phyloP scores from a whole-genome alignment of 2,888 invertebrate species.

The Aphrophora alni region DNA sequence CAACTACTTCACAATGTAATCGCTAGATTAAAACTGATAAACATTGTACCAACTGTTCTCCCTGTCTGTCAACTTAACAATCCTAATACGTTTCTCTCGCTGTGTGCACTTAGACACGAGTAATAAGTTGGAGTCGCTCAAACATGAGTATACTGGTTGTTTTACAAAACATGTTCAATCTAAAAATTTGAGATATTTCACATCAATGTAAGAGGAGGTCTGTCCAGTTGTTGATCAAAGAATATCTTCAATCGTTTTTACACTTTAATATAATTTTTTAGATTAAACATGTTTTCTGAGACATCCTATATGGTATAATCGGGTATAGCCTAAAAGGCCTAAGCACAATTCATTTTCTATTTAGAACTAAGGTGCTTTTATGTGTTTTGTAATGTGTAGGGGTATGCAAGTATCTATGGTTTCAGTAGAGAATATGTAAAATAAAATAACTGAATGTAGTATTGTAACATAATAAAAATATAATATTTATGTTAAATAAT shows the following conservation, averaged over 20 bases:
- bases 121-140: constrained; percentile 52
- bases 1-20: constrained; percentile 42
- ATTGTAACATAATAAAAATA: background rate
- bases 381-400: background rate
- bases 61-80: constrained; percentile 82
- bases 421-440: background rate
- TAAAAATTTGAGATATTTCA: background rate
- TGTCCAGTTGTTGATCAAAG: too few species aligned
- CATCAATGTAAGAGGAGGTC: too few species aligned
- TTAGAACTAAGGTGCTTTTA: background rate
- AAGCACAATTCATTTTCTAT: background rate
- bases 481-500: background rate
- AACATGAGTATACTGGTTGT: background rate
- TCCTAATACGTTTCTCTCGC: constrained; percentile 81
- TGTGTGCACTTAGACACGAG: constrained; percentile 80
- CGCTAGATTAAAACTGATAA: constrained; percentile 54
- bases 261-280: too few species aligned
- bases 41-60: constrained; percentile 74
- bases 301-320: background rate
- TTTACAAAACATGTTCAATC: background rate
- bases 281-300: background rate
- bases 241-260: too few species aligned
- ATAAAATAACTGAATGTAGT: background rate
- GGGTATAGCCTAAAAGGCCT: background rate
- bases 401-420: background rate